These are phyloP conservation scores for Troglohyphantes excavatus DNA, from an alignment of 2,888 invertebrate species.

Conservation along the genomic window DNA sequence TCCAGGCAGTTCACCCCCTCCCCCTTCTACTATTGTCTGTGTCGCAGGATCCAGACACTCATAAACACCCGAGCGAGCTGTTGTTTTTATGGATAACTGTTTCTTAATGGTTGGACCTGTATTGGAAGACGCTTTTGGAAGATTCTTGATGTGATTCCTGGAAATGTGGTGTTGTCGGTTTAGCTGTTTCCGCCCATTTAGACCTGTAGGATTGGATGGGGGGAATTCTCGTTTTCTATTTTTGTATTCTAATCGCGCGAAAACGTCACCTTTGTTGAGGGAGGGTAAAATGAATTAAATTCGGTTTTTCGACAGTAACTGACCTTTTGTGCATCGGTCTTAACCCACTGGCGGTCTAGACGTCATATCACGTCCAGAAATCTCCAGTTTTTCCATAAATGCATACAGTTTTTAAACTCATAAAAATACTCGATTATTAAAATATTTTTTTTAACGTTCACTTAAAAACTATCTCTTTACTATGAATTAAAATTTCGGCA, in stretches of 20 bases:
- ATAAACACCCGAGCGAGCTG: slow-evolving; percentile 59
- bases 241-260: slow-evolving; percentile 25
- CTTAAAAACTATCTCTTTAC: too few relatives aligned
- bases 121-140: not conserved
- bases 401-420: too few relatives aligned
- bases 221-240: not conserved
- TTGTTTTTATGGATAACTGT: slow-evolving; percentile 44
- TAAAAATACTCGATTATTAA: too few relatives aligned
- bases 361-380: too few relatives aligned
- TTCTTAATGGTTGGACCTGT: slow-evolving; percentile 24
- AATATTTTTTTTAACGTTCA: too few relatives aligned
- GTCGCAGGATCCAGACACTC: slow-evolving; percentile 40
- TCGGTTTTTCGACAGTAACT: not conserved
- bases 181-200: slow-evolving; percentile 13
- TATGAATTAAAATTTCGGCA: too few relatives aligned
- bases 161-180: slow-evolving; percentile 1
- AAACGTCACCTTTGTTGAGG: slow-evolving; percentile 10
- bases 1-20: too few relatives aligned
- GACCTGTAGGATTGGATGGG: not conserved
- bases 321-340: not conserved
- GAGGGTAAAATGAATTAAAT: not conserved
- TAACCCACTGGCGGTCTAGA: too few relatives aligned
- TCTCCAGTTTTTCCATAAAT: too few relatives aligned
- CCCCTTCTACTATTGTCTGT: slow-evolving; percentile 76
- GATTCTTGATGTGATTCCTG: not conserved